Conservation (phyloP, 2,113 vertebrate species). For the Triplophysa rosa region DNA sequence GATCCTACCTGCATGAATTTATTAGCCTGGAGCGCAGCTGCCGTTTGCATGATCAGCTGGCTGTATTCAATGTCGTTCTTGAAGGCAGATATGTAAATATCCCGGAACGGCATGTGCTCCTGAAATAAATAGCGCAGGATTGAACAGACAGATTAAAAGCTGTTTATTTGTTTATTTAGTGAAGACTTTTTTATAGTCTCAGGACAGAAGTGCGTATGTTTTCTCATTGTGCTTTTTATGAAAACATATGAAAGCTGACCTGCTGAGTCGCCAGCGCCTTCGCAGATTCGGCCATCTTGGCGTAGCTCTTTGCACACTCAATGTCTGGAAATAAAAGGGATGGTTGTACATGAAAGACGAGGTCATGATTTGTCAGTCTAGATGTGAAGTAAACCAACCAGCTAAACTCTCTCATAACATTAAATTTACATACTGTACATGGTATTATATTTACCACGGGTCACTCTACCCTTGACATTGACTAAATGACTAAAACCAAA, state of each 20-base stretch:
- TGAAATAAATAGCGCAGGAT: slow-evolving; percentile 59
- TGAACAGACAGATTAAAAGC: neutral
- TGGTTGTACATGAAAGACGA: slow-evolving; percentile 30
- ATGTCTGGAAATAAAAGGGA: slow-evolving; percentile 76
- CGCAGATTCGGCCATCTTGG: slow-evolving; percentile 93
- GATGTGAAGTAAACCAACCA: neutral
- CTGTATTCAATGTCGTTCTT: slow-evolving; percentile 88
- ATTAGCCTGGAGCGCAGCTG: slow-evolving; percentile 87
- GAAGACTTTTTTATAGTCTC: neutral
- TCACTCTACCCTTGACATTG: too few relatives aligned
- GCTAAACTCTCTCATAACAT: neutral
- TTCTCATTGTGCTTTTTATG: neutral
- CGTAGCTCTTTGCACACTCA: slow-evolving; percentile 88
- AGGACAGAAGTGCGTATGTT: neutral
- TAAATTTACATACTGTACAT: too few relatives aligned
- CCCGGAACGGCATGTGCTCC: slow-evolving; percentile 94
- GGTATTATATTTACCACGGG: too few relatives aligned
- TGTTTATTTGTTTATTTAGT: neutral
- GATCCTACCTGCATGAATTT: slow-evolving; percentile 91
- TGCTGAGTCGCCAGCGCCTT: slow-evolving; percentile 85
- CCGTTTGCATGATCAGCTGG: slow-evolving; percentile 86
- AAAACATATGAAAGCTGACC: slow-evolving; percentile 67
- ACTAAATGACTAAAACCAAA: too few relatives aligned
- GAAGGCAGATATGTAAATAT: slow-evolving; percentile 87
- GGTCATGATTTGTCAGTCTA: neutral